Conservation (phyloP, 2,888 invertebrate species). For the Drosophila picticornis region DNA sequence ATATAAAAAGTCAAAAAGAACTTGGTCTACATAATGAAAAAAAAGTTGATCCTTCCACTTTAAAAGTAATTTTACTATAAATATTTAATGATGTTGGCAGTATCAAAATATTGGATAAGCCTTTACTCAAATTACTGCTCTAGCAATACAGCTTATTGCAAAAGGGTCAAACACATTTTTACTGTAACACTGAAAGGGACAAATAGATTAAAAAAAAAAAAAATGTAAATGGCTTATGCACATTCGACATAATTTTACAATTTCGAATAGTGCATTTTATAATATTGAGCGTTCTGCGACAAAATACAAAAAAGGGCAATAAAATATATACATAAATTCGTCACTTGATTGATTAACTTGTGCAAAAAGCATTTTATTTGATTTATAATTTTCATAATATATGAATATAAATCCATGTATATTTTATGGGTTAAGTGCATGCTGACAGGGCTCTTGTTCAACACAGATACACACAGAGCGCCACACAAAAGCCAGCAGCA, state of each 20-base stretch:
- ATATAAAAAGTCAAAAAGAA: neutral
- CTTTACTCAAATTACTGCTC: neutral
- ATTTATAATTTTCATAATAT: conserved; percentile 1
- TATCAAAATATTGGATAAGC: neutral
- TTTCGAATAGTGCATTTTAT: neutral
- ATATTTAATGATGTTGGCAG: neutral
- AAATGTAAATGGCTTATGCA: neutral
- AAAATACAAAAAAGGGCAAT: neutral
- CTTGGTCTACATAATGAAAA: neutral
- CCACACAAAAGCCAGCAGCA: conserved; percentile 4
- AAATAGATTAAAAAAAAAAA: too few relatives aligned
- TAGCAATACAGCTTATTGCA: neutral
- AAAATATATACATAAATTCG: neutral
- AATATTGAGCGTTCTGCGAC: neutral
- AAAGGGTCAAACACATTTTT: neutral
- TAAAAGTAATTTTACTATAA: neutral
- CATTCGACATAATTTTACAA: neutral
- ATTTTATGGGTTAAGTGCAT: conserved; percentile 59
- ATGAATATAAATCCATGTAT: conserved; percentile 23
- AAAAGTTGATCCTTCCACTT: neutral
- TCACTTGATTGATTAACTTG: neutral
- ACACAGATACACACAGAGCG: conserved; percentile 1
- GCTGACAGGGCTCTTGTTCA: conserved; percentile 3
- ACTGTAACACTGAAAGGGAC: neutral
- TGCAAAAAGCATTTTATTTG: neutral